Evolutionary conservation across 2,113 vertebrate genomes (phyloP), one percentile per base, ranked within the genome.

Genomic region (western clawed frog (Xenopus tropicalis)): DNA sequence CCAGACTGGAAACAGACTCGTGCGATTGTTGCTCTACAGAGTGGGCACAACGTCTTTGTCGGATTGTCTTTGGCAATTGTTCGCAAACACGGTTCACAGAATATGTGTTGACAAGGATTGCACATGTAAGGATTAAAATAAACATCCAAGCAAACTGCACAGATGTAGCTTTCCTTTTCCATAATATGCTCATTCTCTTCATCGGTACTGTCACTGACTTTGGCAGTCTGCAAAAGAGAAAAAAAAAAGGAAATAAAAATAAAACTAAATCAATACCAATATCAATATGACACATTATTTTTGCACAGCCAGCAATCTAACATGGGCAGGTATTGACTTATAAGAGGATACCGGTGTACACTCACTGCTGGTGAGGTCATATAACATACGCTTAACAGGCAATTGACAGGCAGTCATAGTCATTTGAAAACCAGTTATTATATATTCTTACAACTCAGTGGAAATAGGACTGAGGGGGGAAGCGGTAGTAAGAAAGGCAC

Each of bases 71-170:
- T 94, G 81, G 93, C 93, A 67, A 98, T 90, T 0, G 88, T 96
- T 67, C 95, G 91, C 73, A 98, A 89, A 80, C 95, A 97, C 62
- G 93, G 94, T 84, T 98, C 95, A 70, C 95, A 98, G 87, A 98
- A 98, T 82, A 96, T 85, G 78, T 98, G 96, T 9, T 86, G 91
- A 70, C 96, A 98, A 23, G 95, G 94, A 71, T 93, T 91, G 77
- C 95, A 97, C 93, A 91, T 94, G 79, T 94, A 87, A 1, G 95
- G 96, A 79, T 93, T 94, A 89, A 94, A 94, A 87, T 94, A 98
- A 63, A 98, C 80, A 79, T 98, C 95, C 69, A 98, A 86, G 74
- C 95, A 98, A 19, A 98, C 91, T 0, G 95, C 93, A 71, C 96
- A 98, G 29, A 93, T 90, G 78, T 93, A 93, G 81, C 89, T 90